Conservation (phyloP, 2,797 vertebrate species). For the Liparis tanakae region DNA sequence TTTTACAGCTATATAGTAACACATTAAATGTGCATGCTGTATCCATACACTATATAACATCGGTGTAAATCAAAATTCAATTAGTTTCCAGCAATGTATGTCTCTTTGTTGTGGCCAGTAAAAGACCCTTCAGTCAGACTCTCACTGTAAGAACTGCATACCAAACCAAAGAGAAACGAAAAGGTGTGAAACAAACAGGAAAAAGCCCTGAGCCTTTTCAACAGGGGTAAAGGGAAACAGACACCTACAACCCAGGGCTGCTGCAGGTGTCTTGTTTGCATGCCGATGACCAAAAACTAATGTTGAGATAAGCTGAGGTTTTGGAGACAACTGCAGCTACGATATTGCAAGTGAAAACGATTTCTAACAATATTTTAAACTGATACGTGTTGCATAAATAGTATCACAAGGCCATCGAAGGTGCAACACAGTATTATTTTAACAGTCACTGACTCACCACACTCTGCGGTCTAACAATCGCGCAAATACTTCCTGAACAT, state of each 20-base stretch:
- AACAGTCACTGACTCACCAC: not conserved
- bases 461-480: not conserved
- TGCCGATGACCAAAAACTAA: constrained; percentile 17
- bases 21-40: no score
- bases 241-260: not conserved
- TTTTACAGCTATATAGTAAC: not conserved
- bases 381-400: constrained; percentile 20
- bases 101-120: not conserved
- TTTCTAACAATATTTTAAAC: constrained; percentile 36
- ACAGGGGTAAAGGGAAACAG: constrained; percentile 23
- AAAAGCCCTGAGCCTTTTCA: not conserved
- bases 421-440: accelerated
- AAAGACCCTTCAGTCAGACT: constrained; percentile 3
- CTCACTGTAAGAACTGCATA: constrained; percentile 24
- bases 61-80: not conserved
- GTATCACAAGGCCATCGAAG: not conserved
- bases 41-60: not conserved
- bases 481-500: not conserved
- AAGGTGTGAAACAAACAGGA: constrained; percentile 77
- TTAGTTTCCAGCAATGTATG: not conserved
- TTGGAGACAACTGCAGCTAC: not conserved
- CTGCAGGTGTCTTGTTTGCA: constrained; percentile 54
- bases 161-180: constrained; percentile 27
- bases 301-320: constrained; percentile 50
- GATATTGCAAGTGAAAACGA: not conserved